Base-by-base conservation (phyloP, 2,797 vertebrate species). In the Epinephelus awoara region DNA sequence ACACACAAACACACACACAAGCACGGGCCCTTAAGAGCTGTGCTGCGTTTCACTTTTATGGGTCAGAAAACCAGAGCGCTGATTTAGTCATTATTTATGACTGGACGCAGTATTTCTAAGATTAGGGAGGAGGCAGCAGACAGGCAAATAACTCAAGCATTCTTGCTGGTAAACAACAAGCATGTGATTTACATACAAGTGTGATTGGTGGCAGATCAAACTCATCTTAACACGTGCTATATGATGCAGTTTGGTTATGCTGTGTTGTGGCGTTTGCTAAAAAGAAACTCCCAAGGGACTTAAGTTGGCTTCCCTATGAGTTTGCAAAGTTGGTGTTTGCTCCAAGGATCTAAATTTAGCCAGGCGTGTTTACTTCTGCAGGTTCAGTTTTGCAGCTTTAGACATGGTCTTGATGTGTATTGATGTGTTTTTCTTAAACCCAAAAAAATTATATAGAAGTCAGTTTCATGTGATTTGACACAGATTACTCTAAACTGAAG, bases 21-120 rank as follows among this genome's bases (percentile, higher is more conserved):
- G 55, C 44, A 9, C 1, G 2, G 44, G 40, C 65, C 65, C 40
- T 72, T 75, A 82, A 89, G 83, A 88, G 80, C 88, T 52, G 56
- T 11, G 15, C 76, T 55, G 75, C 7, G 4, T 86, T 91, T 84
- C 64, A 79, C 74, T 87, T 91, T 91, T 84, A 76, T 77, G 84
- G 91, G 89, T 93, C 88, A 91, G 77, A 82, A 75, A 82, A 47
- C 63, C 17, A 0, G 74, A 87, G 89, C 72, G 80, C 80, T 85
- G 88, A 91, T 91, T 90, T 85, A 88, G 91, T 89, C 79, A 84
- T 93, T 94, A 93, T 92, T 93, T 88, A 93, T 92, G 88, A 91
- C 72, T 44, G 75, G 80, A 74, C 21, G 19, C 40, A 1, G 66
- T 71, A 34, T 87, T 88, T 72, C 74, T 85, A 52, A 85, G 86